phyloP scores from a whole-genome alignment of 2,888 invertebrate genomes.

The Amblyjoppa proteus region DNA sequence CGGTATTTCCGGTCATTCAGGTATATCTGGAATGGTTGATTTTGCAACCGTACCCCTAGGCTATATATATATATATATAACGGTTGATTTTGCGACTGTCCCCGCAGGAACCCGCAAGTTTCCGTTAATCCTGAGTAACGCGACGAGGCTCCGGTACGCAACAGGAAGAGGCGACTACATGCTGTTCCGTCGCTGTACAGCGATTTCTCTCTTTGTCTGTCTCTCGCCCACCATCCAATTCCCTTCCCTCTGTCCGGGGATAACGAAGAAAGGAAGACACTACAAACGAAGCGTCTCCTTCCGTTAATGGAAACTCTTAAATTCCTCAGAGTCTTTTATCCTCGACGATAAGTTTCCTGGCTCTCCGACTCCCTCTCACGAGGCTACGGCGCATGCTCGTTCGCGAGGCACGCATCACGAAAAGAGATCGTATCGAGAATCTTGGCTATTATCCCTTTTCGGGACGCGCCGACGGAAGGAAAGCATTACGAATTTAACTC shows the following conservation, averaged over 20 bases:
- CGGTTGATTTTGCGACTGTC: neutral
- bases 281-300: constrained; percentile 28
- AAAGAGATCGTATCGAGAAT: constrained; percentile 36
- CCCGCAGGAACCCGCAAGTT: constrained; percentile 36
- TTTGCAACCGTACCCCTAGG: constrained; percentile 16
- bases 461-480: neutral
- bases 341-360: constrained; percentile 47
- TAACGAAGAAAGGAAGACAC: constrained; percentile 44
- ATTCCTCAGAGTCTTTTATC: constrained; percentile 53
- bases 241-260: constrained; percentile 16
- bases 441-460: neutral
- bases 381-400: neutral
- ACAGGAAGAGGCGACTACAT: constrained; percentile 34
- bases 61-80: constrained; percentile 25
- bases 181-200: constrained; percentile 38
- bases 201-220: constrained; percentile 4
- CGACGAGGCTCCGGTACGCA: constrained; percentile 27
- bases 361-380: neutral
- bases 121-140: constrained; percentile 54
- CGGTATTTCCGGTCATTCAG: constrained; percentile 19
- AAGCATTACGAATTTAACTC: neutral
- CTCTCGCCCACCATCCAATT: constrained; percentile 7
- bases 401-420: constrained; percentile 5
- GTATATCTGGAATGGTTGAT: neutral
- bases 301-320: constrained; percentile 56